Conservation (phyloP, 2,888 invertebrate species). For the Leptodirus hochenwartii region DNA sequence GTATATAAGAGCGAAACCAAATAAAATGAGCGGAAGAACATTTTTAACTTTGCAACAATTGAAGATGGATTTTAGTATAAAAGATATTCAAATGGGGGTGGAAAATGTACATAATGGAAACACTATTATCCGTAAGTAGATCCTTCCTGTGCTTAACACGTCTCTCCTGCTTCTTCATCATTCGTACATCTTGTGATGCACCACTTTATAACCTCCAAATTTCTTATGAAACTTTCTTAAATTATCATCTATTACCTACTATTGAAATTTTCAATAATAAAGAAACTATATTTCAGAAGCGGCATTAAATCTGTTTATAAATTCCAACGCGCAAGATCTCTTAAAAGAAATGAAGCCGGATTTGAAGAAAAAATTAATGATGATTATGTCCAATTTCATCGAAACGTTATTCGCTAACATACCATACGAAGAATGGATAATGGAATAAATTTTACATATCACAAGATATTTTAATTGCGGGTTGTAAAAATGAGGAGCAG, state of each 20-base stretch:
- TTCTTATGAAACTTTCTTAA: no score
- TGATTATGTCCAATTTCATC: slow-evolving; percentile 57
- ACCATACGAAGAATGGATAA: slow-evolving; percentile 63
- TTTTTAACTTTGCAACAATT: slow-evolving; percentile 55
- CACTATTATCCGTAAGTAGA: slow-evolving; percentile 53
- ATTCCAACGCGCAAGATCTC: slow-evolving; percentile 67
- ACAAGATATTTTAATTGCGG: no score
- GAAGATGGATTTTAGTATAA: slow-evolving; percentile 74
- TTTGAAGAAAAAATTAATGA: slow-evolving; percentile 54
- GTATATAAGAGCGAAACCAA: slow-evolving; percentile 55
- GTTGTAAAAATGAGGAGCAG: no score
- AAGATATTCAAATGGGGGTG: slow-evolving; percentile 69
- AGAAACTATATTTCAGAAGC: slow-evolving; percentile 50
- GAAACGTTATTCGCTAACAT: slow-evolving; percentile 56
- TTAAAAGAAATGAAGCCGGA: slow-evolving; percentile 78
- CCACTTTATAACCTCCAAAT: no score
- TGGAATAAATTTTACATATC: no score
- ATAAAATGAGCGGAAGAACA: slow-evolving; percentile 38
- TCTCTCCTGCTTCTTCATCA: no score
- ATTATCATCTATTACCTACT: slow-evolving; percentile 2
- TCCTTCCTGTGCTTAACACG: slow-evolving; percentile 1
- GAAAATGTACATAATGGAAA: slow-evolving; percentile 69
- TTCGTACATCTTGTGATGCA: no score
- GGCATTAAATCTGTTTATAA: slow-evolving; percentile 70
- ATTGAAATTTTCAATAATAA: slow-evolving; percentile 10